A percentile compares a stretch with the other conserved stretches of the same genome.
Evolutionary conservation across 2,113 vertebrate species (phyloP).

Genomic region (Spea multiplicata): DNA sequence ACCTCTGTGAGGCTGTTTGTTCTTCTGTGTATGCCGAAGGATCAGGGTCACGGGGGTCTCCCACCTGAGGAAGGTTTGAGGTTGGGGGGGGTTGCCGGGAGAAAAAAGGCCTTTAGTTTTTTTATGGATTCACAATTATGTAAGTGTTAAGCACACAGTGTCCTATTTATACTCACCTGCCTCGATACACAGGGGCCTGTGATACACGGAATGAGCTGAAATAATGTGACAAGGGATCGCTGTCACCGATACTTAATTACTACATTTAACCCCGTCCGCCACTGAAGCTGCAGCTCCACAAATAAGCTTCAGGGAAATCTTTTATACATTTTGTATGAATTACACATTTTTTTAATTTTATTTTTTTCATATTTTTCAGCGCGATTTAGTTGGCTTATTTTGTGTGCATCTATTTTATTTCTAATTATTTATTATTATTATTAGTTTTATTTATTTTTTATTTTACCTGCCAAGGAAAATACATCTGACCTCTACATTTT

Average conservation of each 20-base stretch:
- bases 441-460: too few relatives aligned
- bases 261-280: neutral
- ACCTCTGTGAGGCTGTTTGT: conserved; percentile 15
- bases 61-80: conserved; percentile 29
- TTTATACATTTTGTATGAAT: too few relatives aligned
- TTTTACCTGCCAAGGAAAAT: too few relatives aligned
- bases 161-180: conserved; percentile 22
- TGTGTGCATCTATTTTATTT: too few relatives aligned
- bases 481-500: too few relatives aligned
- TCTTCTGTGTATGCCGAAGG: conserved; percentile 11
- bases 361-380: too few relatives aligned
- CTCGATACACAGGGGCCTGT: conserved; percentile 23
- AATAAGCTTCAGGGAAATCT: too few relatives aligned
- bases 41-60: conserved; percentile 29
- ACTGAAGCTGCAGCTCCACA: too few relatives aligned
- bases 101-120: conserved; percentile 21
- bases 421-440: too few relatives aligned
- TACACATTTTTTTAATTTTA: too few relatives aligned
- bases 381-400: too few relatives aligned
- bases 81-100: neutral
- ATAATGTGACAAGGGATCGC: conserved; percentile 14
- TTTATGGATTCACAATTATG: conserved; percentile 30
- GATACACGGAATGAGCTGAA: neutral
- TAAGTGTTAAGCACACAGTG: conserved; percentile 26
- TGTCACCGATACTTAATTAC: neutral